phyloP scores from a whole-genome alignment of 2,113 vertebrate genomes.

The Vidua macroura region DNA sequence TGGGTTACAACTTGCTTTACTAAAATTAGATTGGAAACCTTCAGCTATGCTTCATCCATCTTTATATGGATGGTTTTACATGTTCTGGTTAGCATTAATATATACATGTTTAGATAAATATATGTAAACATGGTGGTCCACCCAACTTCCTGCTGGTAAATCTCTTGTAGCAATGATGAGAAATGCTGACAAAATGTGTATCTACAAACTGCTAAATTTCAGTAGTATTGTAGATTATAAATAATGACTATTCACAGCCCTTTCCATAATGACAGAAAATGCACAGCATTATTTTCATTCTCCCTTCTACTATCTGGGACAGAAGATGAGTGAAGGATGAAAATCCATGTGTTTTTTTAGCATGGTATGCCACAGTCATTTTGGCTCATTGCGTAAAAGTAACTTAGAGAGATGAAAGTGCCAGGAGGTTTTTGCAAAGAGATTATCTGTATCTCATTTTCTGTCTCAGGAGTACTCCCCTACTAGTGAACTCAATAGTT shows the following conservation, averaged over 20 bases:
- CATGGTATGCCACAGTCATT: not conserved
- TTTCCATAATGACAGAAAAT: not conserved
- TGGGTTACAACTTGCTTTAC: not conserved
- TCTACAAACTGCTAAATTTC: not conserved
- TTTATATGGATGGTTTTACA: not conserved
- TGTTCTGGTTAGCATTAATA: not conserved
- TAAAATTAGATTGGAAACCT: not conserved
- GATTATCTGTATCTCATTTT: conserved; percentile 11
- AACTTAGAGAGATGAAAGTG: not conserved
- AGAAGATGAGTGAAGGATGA: not conserved
- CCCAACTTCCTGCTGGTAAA: not conserved
- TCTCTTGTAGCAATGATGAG: not conserved
- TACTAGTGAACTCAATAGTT: not conserved
- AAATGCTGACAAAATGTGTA: not conserved
- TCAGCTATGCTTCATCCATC: not conserved
- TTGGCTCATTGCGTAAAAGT: not conserved
- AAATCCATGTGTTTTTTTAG: not conserved
- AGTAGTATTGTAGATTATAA: not conserved
- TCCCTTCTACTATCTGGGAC: not conserved
- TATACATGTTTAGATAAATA: not conserved
- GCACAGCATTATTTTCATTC: not conserved
- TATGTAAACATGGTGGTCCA: not conserved
- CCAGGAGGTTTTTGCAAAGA: conserved; percentile 16
- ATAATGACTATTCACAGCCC: not conserved
- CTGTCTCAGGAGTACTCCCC: not conserved